Evolutionary conservation across 2,113 vertebrate species (phyloP).

Genomic region (Pteropus alecto): DNA sequence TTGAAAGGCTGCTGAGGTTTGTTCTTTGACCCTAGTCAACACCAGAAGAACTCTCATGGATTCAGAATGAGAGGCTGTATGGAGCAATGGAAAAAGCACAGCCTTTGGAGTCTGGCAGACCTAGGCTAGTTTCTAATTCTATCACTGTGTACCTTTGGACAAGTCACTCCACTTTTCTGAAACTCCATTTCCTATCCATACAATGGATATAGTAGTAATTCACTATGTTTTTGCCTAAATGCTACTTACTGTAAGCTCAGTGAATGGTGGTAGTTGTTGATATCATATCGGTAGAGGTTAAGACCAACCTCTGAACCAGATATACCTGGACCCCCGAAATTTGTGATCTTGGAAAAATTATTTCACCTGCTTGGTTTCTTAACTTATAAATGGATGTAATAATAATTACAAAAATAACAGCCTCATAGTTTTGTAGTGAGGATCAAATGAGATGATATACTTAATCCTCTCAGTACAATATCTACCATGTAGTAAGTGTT

Average conservation of each 20-base stretch:
- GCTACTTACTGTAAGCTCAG: background rate
- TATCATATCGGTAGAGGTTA: background rate
- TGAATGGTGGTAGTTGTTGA: background rate
- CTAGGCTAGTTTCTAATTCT: background rate
- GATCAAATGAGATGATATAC: background rate
- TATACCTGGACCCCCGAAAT: background rate
- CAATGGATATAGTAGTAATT: background rate
- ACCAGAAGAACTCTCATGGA: background rate
- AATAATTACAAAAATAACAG: background rate
- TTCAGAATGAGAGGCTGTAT: background rate
- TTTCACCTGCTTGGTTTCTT: background rate
- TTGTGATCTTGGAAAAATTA: background rate
- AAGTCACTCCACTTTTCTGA: background rate
- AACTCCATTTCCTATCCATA: background rate
- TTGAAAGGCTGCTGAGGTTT: background rate
- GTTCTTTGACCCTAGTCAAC: background rate
- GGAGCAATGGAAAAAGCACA: background rate
- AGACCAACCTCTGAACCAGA: background rate
- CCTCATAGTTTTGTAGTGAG: background rate
- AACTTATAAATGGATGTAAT: background rate
- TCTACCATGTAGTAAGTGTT: background rate
- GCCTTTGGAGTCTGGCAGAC: background rate
- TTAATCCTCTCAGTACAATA: background rate
- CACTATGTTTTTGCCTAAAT: background rate
- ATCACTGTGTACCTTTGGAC: background rate